Percentiles rank a stretch among this genome's conserved stretches.
Conservation (phyloP, 2,113 vertebrate species). For the Otolemur garnettii region DNA sequence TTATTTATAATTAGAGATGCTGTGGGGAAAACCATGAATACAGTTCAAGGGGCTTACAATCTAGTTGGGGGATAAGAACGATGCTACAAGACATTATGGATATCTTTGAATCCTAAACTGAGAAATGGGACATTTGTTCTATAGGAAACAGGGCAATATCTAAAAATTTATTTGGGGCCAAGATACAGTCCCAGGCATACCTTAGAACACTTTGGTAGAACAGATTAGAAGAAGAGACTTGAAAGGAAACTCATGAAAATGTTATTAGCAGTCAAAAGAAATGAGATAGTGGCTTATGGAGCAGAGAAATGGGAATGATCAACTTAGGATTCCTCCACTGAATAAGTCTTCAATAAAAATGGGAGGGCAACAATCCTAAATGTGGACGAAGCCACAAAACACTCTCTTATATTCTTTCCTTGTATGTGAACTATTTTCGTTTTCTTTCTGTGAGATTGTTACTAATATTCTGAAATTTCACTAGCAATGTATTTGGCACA, state of each 20-base stretch:
- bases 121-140: not conserved
- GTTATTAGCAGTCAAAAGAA: not conserved
- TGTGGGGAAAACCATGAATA: not conserved
- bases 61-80: not conserved
- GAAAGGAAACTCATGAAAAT: not conserved
- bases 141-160: not conserved
- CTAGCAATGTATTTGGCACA: not conserved
- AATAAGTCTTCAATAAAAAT: not conserved
- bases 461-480: not conserved
- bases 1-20: not conserved
- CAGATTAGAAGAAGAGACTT: not conserved
- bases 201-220: not conserved
- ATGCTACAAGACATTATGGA: not conserved
- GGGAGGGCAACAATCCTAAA: not conserved
- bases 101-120: not conserved
- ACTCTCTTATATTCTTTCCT: not conserved
- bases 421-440: not conserved
- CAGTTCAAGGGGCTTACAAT: not conserved
- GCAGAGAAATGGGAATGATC: not conserved
- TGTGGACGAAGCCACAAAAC: not conserved
- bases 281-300: not conserved
- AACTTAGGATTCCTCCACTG: not conserved
- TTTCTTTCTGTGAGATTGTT: not conserved
- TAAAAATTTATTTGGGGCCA: not conserved
- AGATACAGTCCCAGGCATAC: not conserved